These are phyloP conservation scores for Callocephalon fimbriatum DNA, from an alignment of 2,113 vertebrate species.

Conservation along the genomic window DNA sequence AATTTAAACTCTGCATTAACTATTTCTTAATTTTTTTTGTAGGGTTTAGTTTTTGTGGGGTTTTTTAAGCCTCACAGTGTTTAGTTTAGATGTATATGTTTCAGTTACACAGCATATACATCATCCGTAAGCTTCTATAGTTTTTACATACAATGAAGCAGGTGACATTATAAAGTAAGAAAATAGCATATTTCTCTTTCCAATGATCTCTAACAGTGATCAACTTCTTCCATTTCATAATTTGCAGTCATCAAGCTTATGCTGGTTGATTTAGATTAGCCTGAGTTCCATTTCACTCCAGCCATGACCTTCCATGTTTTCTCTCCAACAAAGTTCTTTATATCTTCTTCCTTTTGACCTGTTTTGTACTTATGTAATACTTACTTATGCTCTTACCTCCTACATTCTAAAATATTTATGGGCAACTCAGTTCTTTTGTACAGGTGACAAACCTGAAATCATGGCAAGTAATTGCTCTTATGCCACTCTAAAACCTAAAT, in stretches of 20 bases:
- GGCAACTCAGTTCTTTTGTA: neutral
- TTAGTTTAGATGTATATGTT: neutral
- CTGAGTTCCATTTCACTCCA: neutral
- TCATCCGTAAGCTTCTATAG: neutral
- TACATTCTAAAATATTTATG: neutral
- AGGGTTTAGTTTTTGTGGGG: rapidly evolving
- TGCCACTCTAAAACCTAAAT: neutral
- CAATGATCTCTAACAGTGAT: neutral
- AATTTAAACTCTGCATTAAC: neutral
- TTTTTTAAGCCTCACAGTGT: neutral
- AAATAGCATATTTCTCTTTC: neutral
- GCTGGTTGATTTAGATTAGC: neutral
- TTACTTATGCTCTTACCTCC: neutral
- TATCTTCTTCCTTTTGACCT: neutral
- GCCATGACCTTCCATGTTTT: neutral
- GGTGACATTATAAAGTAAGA: neutral
- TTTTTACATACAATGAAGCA: neutral
- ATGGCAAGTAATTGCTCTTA: neutral
- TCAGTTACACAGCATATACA: neutral
- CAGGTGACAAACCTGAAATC: neutral
- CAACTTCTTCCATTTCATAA: neutral
- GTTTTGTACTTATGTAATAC: neutral
- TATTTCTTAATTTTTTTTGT: neutral
- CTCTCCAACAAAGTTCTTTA: neutral
- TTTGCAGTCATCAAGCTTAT: neutral